phyloP scores from a whole-genome alignment of 2,113 vertebrate species.

The Microtus richardsoni region DNA sequence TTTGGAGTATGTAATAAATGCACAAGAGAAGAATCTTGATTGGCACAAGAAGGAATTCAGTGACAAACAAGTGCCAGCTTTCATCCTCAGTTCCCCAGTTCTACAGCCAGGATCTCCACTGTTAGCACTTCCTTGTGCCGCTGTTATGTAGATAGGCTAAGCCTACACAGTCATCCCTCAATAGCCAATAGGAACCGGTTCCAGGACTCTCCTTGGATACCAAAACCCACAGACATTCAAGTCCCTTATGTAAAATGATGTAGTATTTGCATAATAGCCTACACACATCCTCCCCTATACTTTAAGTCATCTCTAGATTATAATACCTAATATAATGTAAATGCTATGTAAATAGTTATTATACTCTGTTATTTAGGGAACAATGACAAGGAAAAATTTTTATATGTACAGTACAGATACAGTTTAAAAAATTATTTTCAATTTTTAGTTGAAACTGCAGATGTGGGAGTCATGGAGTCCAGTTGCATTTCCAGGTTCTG shows the following conservation, averaged over 20 bases:
- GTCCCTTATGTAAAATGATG: conserved; percentile 38
- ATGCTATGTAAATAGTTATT: conserved; percentile 22
- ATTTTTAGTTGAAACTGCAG: neutral
- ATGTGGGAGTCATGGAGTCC: neutral
- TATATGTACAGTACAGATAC: neutral
- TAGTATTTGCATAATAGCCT: conserved; percentile 22
- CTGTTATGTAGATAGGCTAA: conserved; percentile 18
- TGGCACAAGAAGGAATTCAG: neutral
- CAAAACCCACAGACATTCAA: neutral
- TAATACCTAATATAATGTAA: conserved; percentile 5
- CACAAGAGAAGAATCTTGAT: neutral
- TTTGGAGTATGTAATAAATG: conserved; percentile 8
- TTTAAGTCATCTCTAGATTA: conserved; percentile 6
- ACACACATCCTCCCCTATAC: conserved; percentile 18
- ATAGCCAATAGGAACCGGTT: neutral
- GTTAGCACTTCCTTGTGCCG: conserved; percentile 4
- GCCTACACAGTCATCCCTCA: neutral
- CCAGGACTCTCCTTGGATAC: neutral
- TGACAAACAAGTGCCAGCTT: neutral
- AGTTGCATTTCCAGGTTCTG: neutral
- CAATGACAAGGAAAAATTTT: neutral
- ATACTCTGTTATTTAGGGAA: neutral
- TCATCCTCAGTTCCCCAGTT: neutral
- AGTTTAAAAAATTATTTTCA: neutral
- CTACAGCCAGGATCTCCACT: neutral